Evolutionary conservation across 2,797 vertebrate species (phyloP).

Genomic region (Forpus xanthops): DNA sequence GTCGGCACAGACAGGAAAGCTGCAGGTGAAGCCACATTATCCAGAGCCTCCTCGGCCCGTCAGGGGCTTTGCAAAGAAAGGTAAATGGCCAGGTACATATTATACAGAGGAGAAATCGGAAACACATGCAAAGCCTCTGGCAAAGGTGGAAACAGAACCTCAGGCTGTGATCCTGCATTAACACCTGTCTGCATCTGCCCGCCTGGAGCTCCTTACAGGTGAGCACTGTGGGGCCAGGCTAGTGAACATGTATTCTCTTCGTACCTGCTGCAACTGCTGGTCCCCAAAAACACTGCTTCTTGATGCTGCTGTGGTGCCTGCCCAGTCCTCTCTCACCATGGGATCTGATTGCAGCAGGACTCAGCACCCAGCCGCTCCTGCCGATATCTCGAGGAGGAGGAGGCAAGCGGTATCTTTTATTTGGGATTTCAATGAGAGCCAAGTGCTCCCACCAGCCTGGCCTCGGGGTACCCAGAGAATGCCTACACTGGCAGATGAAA

Average conservation of each 20-base stretch:
- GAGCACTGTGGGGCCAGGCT: background rate
- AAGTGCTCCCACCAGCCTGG: background rate
- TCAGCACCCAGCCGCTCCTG: background rate
- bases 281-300: background rate
- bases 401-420: background rate
- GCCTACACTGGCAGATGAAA: accelerated
- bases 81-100: background rate
- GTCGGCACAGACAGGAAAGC: background rate
- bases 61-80: background rate
- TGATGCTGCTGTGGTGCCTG: background rate
- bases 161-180: background rate
- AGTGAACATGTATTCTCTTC: background rate
- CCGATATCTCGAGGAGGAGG: background rate
- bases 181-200: background rate
- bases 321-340: background rate
- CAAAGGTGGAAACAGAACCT: constrained; percentile 8
- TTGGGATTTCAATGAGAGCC: background rate
- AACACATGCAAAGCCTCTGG: background rate
- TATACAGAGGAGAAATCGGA: background rate
- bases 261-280: background rate
- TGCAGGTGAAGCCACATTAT: background rate
- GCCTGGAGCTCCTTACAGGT: constrained; percentile 3
- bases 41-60: background rate
- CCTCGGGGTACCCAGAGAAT: background rate
- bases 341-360: background rate